A percentile compares a stretch with the other conserved stretches of the same genome.
These are phyloP conservation scores for Noturus placidus DNA, from an alignment of 2,113 vertebrate species.

Conservation along the genomic window DNA sequence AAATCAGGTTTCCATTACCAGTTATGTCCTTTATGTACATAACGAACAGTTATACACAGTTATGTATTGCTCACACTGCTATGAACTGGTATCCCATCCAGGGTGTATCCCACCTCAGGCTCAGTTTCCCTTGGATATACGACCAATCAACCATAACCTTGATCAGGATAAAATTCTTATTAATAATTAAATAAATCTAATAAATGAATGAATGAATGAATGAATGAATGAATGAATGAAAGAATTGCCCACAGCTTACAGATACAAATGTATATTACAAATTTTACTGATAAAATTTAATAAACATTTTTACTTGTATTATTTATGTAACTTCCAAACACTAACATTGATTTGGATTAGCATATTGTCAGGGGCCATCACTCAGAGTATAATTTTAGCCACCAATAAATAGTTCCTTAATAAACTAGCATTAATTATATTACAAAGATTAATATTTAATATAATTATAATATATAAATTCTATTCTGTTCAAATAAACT, in stretches of 20 bases:
- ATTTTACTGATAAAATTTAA: neutral
- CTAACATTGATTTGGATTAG: neutral
- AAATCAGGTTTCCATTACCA: neutral
- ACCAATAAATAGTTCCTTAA: neutral
- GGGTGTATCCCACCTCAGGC: neutral
- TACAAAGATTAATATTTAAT: neutral
- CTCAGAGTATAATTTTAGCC: neutral
- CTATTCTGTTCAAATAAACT: neutral
- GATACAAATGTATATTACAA: neutral
- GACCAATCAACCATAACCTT: neutral
- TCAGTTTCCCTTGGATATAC: neutral
- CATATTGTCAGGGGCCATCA: neutral
- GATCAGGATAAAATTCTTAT: neutral
- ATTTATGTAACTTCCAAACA: neutral
- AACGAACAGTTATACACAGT: too few relatives aligned
- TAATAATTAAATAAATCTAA: too few relatives aligned
- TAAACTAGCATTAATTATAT: neutral
- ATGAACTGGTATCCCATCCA: neutral
- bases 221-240: neutral
- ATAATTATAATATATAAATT: neutral
- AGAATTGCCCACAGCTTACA: neutral
- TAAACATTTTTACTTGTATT: neutral
- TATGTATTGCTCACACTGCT: neutral
- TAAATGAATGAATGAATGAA: neutral
- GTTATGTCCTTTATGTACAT: neutral